Evolutionary conservation across 1,140 invertebrate species (phyloP), one percentile per base, ranked within the genome.

Genomic region (Ylistrum balloti): DNA sequence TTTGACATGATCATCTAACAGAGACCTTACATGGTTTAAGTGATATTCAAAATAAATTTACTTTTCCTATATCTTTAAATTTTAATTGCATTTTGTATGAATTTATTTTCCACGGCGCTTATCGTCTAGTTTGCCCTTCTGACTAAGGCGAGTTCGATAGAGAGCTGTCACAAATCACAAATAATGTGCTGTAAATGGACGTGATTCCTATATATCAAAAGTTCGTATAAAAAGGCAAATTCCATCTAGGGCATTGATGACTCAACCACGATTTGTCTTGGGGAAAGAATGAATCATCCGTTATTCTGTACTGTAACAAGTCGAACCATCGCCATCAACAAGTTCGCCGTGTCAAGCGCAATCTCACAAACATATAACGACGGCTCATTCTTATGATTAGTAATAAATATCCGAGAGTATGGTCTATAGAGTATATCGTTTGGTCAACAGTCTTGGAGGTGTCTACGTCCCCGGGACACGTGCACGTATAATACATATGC

Each of bases 201-300:
- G 56, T 74, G 56, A 74, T 74, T 74, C 20, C 56, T 74, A 74
- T 74, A 74, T 74, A 74, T 74, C 56, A 74, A 74, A 74, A 74
- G 5, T 74, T 74, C n/a, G 28, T 74, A 74, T 74, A 74, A 74
- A 74, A 74, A 28, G 56, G 56, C 56, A n/a, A 74, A 74, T n/a
- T 74, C 56, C 56, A 74, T 74, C 56, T 74, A 28, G 56, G 56
- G 56, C 22, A 74, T 74, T 11, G 56, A 74, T 74, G 56, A 74
- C 56, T 74, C 56, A 74, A 74, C 56, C 56, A 74, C 28, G 56
- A 74, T 74, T 74, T 74, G 56, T 74, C 56, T 74, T 74, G 56
- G 56, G 56, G 56, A 74, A 74, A 74, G 56, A n/a, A n/a, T 74
- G 56, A 74, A 74, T 74, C 56, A 74, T 74, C 56, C 9, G 56